Percentiles rank a stretch among this genome's conserved stretches.
phyloP scores from a whole-genome alignment of 2,888 invertebrate genomes.

The Dastarcus helophoroides region DNA sequence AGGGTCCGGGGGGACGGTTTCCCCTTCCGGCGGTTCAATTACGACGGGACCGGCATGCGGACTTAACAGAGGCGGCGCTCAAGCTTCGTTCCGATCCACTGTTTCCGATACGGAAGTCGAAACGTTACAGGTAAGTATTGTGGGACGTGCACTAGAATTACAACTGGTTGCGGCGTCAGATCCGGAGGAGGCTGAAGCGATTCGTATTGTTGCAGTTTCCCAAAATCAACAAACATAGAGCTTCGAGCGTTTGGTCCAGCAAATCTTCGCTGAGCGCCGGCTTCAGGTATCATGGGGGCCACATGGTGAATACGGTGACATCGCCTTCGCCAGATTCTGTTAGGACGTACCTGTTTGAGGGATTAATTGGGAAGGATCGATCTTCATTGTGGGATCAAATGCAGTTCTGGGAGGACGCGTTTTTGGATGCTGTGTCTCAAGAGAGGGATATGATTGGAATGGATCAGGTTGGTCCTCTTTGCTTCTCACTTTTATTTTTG shows the following conservation, averaged over 20 bases:
- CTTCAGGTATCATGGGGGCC: conserved; percentile 77
- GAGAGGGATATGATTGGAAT: conserved; percentile 98
- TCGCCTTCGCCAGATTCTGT: conserved; percentile 85
- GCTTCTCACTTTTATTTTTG: too few relatives aligned
- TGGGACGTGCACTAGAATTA: conserved; percentile 4
- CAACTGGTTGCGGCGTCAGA: too few relatives aligned
- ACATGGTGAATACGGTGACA: conserved; percentile 71
- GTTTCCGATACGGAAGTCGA: conserved; percentile 92
- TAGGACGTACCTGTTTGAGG: conserved; percentile 86
- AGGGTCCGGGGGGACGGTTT: conserved; percentile 47
- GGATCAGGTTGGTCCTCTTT: conserved; percentile 65
- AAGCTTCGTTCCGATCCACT: conserved; percentile 75
- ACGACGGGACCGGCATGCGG: conserved; percentile 63
- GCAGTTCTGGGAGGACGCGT: conserved; percentile 99
- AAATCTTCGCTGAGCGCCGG: conserved; percentile 83
- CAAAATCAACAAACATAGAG: conserved; percentile 62
- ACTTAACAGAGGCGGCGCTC: conserved; percentile 56
- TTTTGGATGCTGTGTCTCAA: conserved; percentile 93
- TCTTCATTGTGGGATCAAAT: conserved; percentile 94
- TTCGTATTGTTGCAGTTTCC: conserved; percentile 44
- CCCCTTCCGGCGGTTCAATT: conserved; percentile 65
- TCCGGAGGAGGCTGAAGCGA: too few relatives aligned
- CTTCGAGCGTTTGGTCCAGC: conserved; percentile 84
- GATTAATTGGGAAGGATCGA: conserved; percentile 69
- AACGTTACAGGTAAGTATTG: conserved; percentile 67